Conservation (phyloP, 2,888 invertebrate genomes). For the Amitus sp. region DNA sequence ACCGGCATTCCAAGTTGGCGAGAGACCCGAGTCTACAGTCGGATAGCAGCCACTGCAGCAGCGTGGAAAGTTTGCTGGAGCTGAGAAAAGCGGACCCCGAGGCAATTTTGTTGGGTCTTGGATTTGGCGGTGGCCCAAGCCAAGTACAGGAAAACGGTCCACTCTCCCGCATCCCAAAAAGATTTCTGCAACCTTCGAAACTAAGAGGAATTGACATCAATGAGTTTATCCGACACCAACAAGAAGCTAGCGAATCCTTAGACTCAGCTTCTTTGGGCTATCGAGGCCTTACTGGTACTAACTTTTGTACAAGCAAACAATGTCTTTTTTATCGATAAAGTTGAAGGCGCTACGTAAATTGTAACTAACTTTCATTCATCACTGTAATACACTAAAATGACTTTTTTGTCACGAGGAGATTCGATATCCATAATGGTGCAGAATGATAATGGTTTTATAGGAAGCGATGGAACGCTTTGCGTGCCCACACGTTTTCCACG, state of each 20-base stretch:
- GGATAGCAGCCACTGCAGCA: conserved; percentile 76
- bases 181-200: conserved; percentile 85
- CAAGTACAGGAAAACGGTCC: conserved; percentile 71
- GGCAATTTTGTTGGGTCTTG: conserved; percentile 83
- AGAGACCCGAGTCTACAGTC: conserved; percentile 64
- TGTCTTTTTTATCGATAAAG: no score
- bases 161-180: conserved; percentile 81
- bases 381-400: background rate
- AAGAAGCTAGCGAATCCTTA: conserved; percentile 77
- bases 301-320: no score
- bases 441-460: conserved; percentile 55
- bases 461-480: conserved; percentile 59
- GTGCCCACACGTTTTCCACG: conserved; percentile 54
- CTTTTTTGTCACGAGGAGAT: background rate
- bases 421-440: no score
- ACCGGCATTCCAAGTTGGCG: conserved; percentile 45
- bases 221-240: conserved; percentile 79
- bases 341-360: no score
- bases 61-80: conserved; percentile 84
- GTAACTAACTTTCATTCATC: conserved; percentile 19
- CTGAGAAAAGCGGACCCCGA: conserved; percentile 89
- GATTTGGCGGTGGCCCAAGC: conserved; percentile 77
- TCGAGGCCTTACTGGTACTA: conserved; percentile 76
- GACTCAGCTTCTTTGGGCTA: conserved; percentile 82
- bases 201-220: conserved; percentile 81